Evolutionary conservation across 2,888 invertebrate species (phyloP).

Genomic region (Tinea semifulvella): DNA sequence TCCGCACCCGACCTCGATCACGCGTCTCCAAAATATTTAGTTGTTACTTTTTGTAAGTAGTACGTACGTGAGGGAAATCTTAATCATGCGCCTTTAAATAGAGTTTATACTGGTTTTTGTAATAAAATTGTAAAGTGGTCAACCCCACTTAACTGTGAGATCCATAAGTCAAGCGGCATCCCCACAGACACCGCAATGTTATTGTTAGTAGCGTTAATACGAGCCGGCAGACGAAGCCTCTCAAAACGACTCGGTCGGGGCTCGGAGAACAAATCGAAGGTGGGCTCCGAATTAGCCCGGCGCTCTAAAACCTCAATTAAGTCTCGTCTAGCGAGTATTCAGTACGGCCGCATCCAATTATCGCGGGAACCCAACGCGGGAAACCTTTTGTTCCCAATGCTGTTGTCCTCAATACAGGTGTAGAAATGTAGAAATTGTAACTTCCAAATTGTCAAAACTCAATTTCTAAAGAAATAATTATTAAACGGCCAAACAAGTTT

Average conservation of each 20-base stretch:
- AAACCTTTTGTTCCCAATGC: slow-evolving; percentile 52
- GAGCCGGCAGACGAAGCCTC: slow-evolving; percentile 47
- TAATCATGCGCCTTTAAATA: slow-evolving; percentile 38
- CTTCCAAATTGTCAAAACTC: neutral
- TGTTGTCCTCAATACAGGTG: slow-evolving; percentile 10
- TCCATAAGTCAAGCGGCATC: slow-evolving; percentile 12
- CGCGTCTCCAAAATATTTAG: slow-evolving; percentile 62
- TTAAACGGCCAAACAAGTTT: neutral
- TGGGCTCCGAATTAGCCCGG: slow-evolving; percentile 59
- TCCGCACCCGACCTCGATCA: slow-evolving; percentile 59
- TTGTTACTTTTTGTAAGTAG: slow-evolving; percentile 61
- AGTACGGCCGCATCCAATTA: slow-evolving; percentile 64
- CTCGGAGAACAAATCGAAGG: slow-evolving; percentile 43
- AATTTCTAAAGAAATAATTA: neutral
- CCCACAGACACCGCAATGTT: slow-evolving; percentile 26
- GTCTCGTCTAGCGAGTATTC: slow-evolving; percentile 64
- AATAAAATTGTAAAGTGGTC: slow-evolving; percentile 20
- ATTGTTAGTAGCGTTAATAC: slow-evolving; percentile 37
- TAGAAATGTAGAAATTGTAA: slow-evolving; percentile 11
- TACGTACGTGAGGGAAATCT: slow-evolving; percentile 62
- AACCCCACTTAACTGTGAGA: slow-evolving; percentile 44
- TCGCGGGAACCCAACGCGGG: slow-evolving; percentile 31
- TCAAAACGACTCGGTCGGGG: slow-evolving; percentile 29
- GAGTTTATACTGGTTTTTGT: slow-evolving; percentile 1
- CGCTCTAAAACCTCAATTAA: slow-evolving; percentile 65